Evolutionary conservation across 2,888 invertebrate genomes (phyloP), one percentile per base, ranked within the genome.

Genomic region (Ichneumoninae sp.): DNA sequence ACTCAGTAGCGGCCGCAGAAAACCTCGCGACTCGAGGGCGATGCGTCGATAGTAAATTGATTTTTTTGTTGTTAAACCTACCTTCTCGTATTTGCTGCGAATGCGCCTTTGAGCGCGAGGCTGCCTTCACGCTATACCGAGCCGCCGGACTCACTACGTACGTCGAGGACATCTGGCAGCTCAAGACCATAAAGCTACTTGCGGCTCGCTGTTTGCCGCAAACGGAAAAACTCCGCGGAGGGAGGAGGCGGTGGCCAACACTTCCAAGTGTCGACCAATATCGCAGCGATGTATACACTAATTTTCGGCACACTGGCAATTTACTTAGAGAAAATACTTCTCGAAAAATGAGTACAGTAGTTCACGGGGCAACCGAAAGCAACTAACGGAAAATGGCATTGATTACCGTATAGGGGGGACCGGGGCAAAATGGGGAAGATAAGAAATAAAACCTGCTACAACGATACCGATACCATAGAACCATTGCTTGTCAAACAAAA

Each of bases 21-120:
- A 62, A 62, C 62, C 62, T 62, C 33, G 60, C 60, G 16, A 52
- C 81, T 82, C 84, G 84, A 84, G 82, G 76, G 66, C 83, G 80
- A 84, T 72, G 84, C 84, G 78, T 84, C 82, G 84, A 84, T 86
- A 80, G 72, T 86, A 86, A 86, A 86, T 84, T 79, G 82, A 84
- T 86, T 81, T 62, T 30, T 62, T 79, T 84, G 26, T 62, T 62
- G 68, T 62, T 33, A 16, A 26, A 62, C 30, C 30, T 30, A 62
- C 47, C 65, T 19, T 33, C 57, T 72, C 77, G 69, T 68, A 66
- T 50, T 87, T 89, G 88, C 88, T 89, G 90, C 88, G 87, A 87
- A 85, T 88, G 69, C 88, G 90, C 89, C 90, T 90, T 89, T 90
- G 90, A 60, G 22, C 87, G 87, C 88, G 86, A 88, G 86, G 57